Evolutionary conservation across 2,888 invertebrate genomes (phyloP), one percentile per base, ranked within the genome.

Genomic region (Lasioglossum leucozonium): DNA sequence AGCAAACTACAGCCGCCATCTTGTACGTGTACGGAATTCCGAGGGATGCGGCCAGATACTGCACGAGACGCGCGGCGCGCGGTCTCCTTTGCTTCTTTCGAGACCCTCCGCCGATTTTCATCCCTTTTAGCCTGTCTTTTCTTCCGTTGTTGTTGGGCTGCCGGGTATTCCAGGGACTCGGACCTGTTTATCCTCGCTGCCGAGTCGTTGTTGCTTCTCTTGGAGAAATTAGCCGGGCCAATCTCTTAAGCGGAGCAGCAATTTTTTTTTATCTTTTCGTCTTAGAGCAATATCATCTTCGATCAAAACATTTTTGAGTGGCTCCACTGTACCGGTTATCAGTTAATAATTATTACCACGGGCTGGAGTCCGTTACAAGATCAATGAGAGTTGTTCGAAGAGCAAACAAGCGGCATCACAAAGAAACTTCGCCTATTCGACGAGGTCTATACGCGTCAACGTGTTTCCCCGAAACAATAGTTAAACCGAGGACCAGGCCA

Each of bases 1-100:
- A 92, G 92, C 94, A 94, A 94, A 94, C 94, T 94, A 93, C 93
- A 91, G 94, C 94, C 94, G 94, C 94, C 94, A 94, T 94, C 94
- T 94, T 94, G 94, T 93, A 94, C 94, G 94, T 94, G 94, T 91
- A 92, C 90, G 88, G 94, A 94, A 94, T 94, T 91, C 91, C 92
- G 89, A 94, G 89, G 88, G 88, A 91, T 86, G 89, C 67, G 69
- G 65, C 85, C 73, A 62, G 40, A 22, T 37, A 37, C 37, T n/a
- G 37, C 69, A 40, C 37, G 37, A 69, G 37, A 69, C 69, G 69
- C 67, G 34, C 42, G 55, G 69, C 67, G 34, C 42, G 55, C 18
- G 18, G 65, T 67, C 34, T 34, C 10, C 34, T 62, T 18, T 26
- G 62, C 30, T 62, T 62, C 62, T 62, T 62, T 30, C 65, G 34